Base-by-base conservation (phyloP, 2,113 vertebrate genomes). In the Tympanuchus pallidicinctus region DNA sequence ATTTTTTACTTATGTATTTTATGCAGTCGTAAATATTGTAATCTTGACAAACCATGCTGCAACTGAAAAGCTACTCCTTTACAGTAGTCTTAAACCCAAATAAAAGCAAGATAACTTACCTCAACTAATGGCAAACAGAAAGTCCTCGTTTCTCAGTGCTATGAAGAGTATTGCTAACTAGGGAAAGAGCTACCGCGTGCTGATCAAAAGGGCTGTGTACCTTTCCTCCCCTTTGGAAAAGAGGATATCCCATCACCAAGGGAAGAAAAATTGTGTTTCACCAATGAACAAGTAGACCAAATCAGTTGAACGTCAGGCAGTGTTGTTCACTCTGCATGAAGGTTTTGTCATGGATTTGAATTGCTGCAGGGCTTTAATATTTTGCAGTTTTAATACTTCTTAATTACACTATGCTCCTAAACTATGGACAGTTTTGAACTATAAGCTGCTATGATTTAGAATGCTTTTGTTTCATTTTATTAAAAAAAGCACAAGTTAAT, bases 71-170 rank as follows among this genome's bases (percentile, higher is more conserved):
- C 95, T 94, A 95, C 95, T 96, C 88, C 91, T 96, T 94, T 94
- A 86, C 94, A 75, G 95, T 96, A 97, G 96, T 95, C 95, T 94
- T 95, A 93, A 96, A 95, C 93, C 95, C 93, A 95, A 96, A 96
- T 96, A 96, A 96, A 95, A 95, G 86, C 94, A 94, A 95, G 95
- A 94, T 95, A 94, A 93, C 92, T 96, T 96, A 96, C 95, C 95
- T 96, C 96, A 96, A 88, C 88, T 95, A 88, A 95, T 63, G 88
- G 93, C 86, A 96, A 95, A 95, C 88, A 60, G 69, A 94, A 90
- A 79, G 94, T 95, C 80, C 95, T 97, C 54, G 32, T 96, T 95
- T 97, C 82, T 96, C 88, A 93, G 91, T 94, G 93, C 93, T 94
- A 81, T 50, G 56, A 77, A 95, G 60, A 90, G 60, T 36, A 48